Evolutionary conservation across 2,797 vertebrate genomes (phyloP), one percentile per base, ranked within the genome.

Genomic region (Catharus ustulatus): DNA sequence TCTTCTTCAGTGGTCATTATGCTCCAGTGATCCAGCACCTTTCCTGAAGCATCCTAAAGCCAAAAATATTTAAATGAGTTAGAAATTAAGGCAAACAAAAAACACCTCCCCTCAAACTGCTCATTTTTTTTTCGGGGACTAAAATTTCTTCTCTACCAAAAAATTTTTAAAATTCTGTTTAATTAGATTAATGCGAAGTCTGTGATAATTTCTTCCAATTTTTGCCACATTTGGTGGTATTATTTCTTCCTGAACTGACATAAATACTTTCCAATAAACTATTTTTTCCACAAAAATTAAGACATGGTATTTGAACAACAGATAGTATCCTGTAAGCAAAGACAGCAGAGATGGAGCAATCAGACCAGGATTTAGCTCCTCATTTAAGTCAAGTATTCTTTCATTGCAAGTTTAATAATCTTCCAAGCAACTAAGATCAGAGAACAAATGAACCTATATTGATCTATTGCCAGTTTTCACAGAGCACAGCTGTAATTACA

Each of bases 1-100:
- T 99, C 99, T 85, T 99, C 99, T 94, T 99, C 99, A 32, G 98
- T 98, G 20, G 98, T 99, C 99, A 99, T 99, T 97, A 99, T 99
- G 89, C 98, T 98, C 99, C 99, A 99, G 66, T 99, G 98, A 91
- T 99, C 99, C 95, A 99, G 92, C 68, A 99, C 99, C 94, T 99
- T 99, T 58, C 99, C 99, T 0, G 99, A 98, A 19, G 98, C 98
- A 96, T 99, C 99, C 99, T 99, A 75, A 61, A 86, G 30, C 40
- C 34, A 92, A 94, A 88, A 51, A 84, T 38, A 93, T 71, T 85
- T 49, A 76, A 69, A 85, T 26, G 32, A 84, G 42, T 79, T 46
- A 84, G 49, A 62, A 8, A 9, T 54, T 76, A 55, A 55, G 34
- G 34, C 14, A 79, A 87, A 89, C 8, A 43, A 73, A 75, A 86